Conservation (phyloP, 23 tunicate species). For the Ciona savignyi region DNA sequence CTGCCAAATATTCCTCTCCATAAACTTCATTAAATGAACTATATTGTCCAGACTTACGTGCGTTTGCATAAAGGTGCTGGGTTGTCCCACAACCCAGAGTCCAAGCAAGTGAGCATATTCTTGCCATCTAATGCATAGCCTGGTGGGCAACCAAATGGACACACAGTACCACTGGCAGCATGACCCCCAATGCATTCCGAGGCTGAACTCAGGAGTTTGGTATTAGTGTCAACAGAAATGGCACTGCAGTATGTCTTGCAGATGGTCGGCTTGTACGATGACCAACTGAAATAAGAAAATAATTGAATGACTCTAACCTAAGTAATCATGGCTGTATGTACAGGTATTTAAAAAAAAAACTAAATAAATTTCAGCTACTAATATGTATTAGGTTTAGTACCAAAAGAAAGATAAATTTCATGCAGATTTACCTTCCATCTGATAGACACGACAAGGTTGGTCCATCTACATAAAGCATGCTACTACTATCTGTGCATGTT, state of each 20-base stretch:
- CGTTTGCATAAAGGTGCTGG: not conserved
- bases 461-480: not conserved
- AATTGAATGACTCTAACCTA: too few relatives aligned
- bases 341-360: too few relatives aligned
- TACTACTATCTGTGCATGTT: not conserved
- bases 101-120: constrained; percentile 17
- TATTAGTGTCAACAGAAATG: not conserved
- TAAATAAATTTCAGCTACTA: too few relatives aligned
- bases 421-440: not conserved
- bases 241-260: not conserved
- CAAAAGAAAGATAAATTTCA: too few relatives aligned
- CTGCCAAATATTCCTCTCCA: too few relatives aligned
- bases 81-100: constrained; percentile 8
- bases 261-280: not conserved
- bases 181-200: not conserved
- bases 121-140: constrained; percentile 24
- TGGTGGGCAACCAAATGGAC: constrained; percentile 16
- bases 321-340: too few relatives aligned
- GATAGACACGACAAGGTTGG: not conserved
- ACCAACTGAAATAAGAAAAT: too few relatives aligned
- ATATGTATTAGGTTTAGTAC: too few relatives aligned
- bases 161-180: constrained; percentile 2
- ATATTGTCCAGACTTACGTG: not conserved
- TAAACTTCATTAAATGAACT: too few relatives aligned
- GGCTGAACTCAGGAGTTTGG: not conserved